phyloP scores from a whole-genome alignment of 2,888 invertebrate species.

The Tachina fera region DNA sequence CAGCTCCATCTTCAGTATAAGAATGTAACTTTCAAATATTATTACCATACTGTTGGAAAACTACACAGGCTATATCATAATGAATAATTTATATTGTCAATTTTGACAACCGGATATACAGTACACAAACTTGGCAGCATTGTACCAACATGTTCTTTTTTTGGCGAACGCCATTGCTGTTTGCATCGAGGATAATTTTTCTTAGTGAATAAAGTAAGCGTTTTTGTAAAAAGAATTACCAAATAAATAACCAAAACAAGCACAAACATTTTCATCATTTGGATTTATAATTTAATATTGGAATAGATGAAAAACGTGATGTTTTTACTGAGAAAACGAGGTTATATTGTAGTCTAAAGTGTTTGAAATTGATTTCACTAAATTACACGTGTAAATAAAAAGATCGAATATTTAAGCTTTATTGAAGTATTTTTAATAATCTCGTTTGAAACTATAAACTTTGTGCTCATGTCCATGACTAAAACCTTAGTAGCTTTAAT shows the following conservation, averaged over 20 bases:
- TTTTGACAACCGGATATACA: conserved; percentile 69
- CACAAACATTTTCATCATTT: background rate
- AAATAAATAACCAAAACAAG: background rate
- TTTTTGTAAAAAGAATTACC: conserved; percentile 69
- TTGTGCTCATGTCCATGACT: conserved; percentile 62
- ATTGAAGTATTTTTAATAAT: background rate
- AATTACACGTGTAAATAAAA: conserved; percentile 49
- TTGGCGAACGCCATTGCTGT: conserved; percentile 82
- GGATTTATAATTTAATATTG: background rate
- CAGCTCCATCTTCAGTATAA: background rate
- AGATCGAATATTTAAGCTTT: background rate
- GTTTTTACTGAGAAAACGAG: background rate
- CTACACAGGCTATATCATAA: background rate
- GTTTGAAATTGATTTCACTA: conserved; percentile 34
- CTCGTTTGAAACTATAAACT: background rate
- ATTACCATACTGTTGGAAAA: conserved; percentile 11
- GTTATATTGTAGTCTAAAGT: conserved; percentile 57
- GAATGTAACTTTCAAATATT: background rate
- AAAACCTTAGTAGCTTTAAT: conserved; percentile 59
- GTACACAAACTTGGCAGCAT: conserved; percentile 74
- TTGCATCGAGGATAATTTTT: conserved; percentile 80
- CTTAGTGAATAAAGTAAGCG: conserved; percentile 81
- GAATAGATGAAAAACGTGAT: background rate
- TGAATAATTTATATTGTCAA: background rate
- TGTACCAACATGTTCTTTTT: conserved; percentile 81